Percentiles rank a stretch among this genome's conserved stretches.
phyloP scores from a whole-genome alignment of 2,797 vertebrate genomes.

The Danio kyathit region DNA sequence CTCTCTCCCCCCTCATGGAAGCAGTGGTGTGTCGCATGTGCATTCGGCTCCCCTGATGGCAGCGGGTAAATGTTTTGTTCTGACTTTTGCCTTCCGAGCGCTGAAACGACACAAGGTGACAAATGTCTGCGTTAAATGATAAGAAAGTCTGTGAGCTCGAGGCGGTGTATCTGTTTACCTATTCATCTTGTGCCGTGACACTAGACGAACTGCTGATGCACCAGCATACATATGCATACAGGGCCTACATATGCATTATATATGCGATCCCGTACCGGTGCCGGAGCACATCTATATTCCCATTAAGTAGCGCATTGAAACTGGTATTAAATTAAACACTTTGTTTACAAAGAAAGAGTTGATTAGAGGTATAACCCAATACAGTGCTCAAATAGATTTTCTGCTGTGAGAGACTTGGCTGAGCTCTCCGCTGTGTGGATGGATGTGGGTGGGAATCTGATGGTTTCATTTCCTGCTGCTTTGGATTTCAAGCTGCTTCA shows the following conservation, averaged over 20 bases:
- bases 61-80: constrained; percentile 34
- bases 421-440: constrained; percentile 23
- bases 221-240: constrained; percentile 31
- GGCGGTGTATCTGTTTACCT: constrained; percentile 46
- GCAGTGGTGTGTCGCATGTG: constrained; percentile 64
- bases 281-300: background rate
- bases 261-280: background rate
- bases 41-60: constrained; percentile 62
- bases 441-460: constrained; percentile 47
- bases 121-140: constrained; percentile 41
- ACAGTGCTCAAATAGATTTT: constrained; percentile 30
- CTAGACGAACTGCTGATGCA: constrained; percentile 24
- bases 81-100: constrained; percentile 27
- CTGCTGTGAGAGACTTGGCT: constrained; percentile 11
- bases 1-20: constrained; percentile 49
- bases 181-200: constrained; percentile 42
- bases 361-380: constrained; percentile 41
- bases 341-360: constrained; percentile 45
- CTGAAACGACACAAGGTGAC: constrained; percentile 33
- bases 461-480: constrained; percentile 53
- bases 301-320: constrained; percentile 33
- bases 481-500: constrained; percentile 46
- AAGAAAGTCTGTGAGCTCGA: constrained; percentile 43
- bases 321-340: constrained; percentile 49
- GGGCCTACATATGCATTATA: constrained; percentile 20